Percentiles rank a stretch among this genome's conserved stretches.
Evolutionary conservation across 2,113 vertebrate species (phyloP).

Genomic region (Prunella fulvescens): DNA sequence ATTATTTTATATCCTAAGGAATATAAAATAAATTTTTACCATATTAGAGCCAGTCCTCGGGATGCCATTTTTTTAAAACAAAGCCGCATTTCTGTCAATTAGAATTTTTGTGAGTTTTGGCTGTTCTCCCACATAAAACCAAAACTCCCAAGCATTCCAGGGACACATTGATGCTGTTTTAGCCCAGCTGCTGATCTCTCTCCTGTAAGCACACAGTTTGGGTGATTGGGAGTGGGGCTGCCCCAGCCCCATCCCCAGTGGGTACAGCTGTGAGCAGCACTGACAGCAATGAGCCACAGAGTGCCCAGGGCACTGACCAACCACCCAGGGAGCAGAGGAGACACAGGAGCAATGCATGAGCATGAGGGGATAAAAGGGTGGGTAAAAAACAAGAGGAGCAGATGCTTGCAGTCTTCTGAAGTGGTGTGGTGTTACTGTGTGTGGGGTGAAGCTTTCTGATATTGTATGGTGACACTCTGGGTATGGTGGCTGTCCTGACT

Average conservation of each 20-base stretch:
- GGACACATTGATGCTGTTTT: constrained; percentile 7
- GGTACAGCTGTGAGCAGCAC: neutral
- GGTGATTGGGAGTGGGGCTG: neutral
- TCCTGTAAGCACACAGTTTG: neutral
- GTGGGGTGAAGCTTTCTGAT: too few relatives aligned
- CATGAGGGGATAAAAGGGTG: neutral
- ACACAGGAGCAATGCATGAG: neutral
- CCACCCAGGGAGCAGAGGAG: neutral
- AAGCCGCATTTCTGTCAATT: accelerated
- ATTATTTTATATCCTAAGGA: too few relatives aligned
- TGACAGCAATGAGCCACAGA: neutral
- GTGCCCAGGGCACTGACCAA: neutral
- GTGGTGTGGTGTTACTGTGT: too few relatives aligned
- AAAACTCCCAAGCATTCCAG: neutral
- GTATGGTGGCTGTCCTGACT: too few relatives aligned
- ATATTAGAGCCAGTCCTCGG: neutral
- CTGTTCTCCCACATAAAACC: neutral
- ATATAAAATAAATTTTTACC: neutral
- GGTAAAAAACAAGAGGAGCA: neutral
- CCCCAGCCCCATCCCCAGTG: neutral
- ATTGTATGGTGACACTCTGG: too few relatives aligned
- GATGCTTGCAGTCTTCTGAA: neutral
- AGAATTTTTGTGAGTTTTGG: neutral
- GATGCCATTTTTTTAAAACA: accelerated
- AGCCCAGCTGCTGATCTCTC: constrained; percentile 39